phyloP scores from a whole-genome alignment of 1,140 invertebrate species.

The Lithobius niger region DNA sequence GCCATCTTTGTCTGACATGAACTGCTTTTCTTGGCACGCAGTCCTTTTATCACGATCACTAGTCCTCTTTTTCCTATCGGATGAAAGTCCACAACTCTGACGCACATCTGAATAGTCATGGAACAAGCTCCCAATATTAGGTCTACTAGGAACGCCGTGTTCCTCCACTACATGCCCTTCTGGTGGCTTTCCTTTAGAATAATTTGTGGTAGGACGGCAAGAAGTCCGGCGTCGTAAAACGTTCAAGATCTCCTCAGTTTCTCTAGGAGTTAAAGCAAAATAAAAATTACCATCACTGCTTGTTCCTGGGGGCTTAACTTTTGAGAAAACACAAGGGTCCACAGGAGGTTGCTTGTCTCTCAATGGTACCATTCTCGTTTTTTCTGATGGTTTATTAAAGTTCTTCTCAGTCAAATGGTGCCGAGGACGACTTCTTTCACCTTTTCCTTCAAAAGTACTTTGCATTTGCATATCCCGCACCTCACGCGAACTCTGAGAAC shows the following conservation, averaged over 20 bases:
- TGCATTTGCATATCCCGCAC: not conserved
- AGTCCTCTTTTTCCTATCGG: too few species aligned
- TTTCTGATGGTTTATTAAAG: not conserved
- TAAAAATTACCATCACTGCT: conserved; percentile 8
- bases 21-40: too few species aligned
- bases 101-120: too few species aligned
- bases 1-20: too few species aligned
- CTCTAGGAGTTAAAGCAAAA: conserved; percentile 21
- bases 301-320: too few species aligned
- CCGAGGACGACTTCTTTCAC: conserved; percentile 1
- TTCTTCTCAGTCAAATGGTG: not conserved
- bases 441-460: not conserved
- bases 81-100: too few species aligned
- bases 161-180: too few species aligned
- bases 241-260: conserved; percentile 20
- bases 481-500: conserved; percentile 8
- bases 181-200: not conserved
- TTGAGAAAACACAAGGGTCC: too few species aligned
- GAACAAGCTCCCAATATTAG: too few species aligned
- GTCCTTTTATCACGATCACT: too few species aligned
- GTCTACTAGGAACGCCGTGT: too few species aligned
- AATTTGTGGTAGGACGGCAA: not conserved
- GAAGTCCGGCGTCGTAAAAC: conserved; percentile 15
- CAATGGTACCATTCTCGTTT: not conserved
- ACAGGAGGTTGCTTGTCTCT: too few species aligned